These are phyloP conservation scores for Tetramorium parvispinum DNA, from an alignment of 1,140 invertebrate genomes.

Conservation along the genomic window DNA sequence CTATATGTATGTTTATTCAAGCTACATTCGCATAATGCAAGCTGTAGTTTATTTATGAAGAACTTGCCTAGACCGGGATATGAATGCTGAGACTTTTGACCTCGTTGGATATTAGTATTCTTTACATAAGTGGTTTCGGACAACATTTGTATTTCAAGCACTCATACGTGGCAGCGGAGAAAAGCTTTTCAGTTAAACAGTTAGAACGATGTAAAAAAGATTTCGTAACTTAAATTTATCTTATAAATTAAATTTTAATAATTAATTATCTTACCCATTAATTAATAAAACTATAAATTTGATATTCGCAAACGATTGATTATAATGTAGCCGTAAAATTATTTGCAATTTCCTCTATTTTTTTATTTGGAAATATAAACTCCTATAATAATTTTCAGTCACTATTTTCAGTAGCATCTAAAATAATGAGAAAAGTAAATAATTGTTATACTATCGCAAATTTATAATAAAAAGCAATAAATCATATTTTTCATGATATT, in stretches of 20 bases:
- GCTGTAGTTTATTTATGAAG: slow-evolving; percentile 51
- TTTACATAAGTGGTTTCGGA: slow-evolving; percentile 44
- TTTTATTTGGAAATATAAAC: not conserved
- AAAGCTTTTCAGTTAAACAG: slow-evolving; percentile 50
- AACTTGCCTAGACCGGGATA: not conserved
- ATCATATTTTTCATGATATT: not conserved
- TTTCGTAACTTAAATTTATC: not conserved
- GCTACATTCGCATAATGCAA: slow-evolving; percentile 28
- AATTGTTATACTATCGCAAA: not conserved
- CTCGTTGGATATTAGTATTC: slow-evolving; percentile 53
- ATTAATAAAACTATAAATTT: not conserved
- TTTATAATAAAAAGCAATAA: not conserved
- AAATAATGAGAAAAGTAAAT: slow-evolving; percentile 1
- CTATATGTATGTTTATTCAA: slow-evolving; percentile 10
- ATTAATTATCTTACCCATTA: too few species aligned
- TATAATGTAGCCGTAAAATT: not conserved
- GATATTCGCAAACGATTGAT: not conserved
- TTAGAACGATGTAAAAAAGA: not conserved
- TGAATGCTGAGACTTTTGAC: slow-evolving; percentile 33
- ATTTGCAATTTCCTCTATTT: not conserved
- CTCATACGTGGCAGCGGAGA: not conserved
- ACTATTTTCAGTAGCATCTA: not conserved
- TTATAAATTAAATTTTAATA: too few species aligned
- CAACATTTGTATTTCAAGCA: slow-evolving; percentile 27
- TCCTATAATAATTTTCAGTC: too few species aligned